A percentile compares a stretch with the other conserved stretches of the same genome.
Evolutionary conservation across 1,140 invertebrate species (phyloP).

Genomic region (Drosophila nannoptera): DNA sequence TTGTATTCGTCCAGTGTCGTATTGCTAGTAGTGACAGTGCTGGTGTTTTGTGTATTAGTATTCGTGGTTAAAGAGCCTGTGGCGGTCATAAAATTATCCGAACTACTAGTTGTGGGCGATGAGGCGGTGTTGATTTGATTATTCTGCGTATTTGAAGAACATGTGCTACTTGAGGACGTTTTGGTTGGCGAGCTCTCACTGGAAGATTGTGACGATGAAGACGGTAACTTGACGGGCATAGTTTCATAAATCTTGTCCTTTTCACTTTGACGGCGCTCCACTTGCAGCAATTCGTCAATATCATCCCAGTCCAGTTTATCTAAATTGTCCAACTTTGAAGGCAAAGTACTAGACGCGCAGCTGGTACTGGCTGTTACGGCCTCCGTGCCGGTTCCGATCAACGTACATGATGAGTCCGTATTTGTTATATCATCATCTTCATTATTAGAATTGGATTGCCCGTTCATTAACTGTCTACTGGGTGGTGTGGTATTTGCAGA

Average conservation of each 20-base stretch:
- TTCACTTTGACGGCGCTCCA: conserved; percentile 83
- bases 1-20: conserved; percentile 70
- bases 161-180: conserved; percentile 56
- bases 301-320: conserved; percentile 84
- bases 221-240: conserved; percentile 84
- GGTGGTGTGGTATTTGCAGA: conserved; percentile 81
- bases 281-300: conserved; percentile 85
- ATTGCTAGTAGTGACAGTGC: conserved; percentile 54
- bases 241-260: conserved; percentile 86
- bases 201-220: conserved; percentile 80
- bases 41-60: conserved; percentile 67
- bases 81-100: conserved; percentile 76
- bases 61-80: conserved; percentile 65
- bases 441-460: conserved; percentile 37
- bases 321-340: conserved; percentile 85
- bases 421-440: conserved; percentile 64
- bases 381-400: conserved; percentile 49
- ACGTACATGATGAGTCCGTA: conserved; percentile 60
- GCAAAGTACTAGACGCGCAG: conserved; percentile 83
- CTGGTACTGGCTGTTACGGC: conserved; percentile 79
- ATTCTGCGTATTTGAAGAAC: conserved; percentile 52
- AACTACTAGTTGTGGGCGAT: conserved; percentile 50
- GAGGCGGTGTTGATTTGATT: conserved; percentile 48
- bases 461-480: conserved; percentile 77
- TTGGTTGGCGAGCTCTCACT: conserved; percentile 73